Evolutionary conservation across 2,797 vertebrate genomes (phyloP), one percentile per base, ranked within the genome.

Genomic region (Epinephelus malabaricus): DNA sequence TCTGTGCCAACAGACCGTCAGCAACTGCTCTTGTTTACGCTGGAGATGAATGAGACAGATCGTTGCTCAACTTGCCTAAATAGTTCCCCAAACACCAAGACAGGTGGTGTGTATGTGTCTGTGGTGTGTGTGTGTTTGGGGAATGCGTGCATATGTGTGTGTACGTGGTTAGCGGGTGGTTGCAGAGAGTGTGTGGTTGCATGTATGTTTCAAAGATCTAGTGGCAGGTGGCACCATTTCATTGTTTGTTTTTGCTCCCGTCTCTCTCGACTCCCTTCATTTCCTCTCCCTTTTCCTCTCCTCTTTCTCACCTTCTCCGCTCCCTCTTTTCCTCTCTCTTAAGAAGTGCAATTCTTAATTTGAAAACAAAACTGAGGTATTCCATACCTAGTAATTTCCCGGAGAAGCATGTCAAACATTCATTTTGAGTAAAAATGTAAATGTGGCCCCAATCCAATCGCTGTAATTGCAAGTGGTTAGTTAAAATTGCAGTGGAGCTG

Each of bases 21-120:
- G 89, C 91, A 92, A 92, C 90, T 89, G 90, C 86, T 88, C 86
- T 87, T 94, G 89, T 93, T 93, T 89, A 84, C 61, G 49, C 78
- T 83, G 73, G 81, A 89, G 89, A 91, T 83, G 77, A 93, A 89
- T 86, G 85, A 81, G 87, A 87, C 87, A 89, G 90, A 91, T 90
- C 83, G 74, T 79, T 84, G 84, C 87, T 88, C 78, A 71, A 86
- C 82, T 89, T 83, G 77, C 83, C 88, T 89, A 90, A 93, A 92
- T 85, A 89, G 89, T 85, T 83, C 86, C 90, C 90, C 70, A 84
- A 87, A 89, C 73, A 68, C 88, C 54, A 55, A 75, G 71, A 89
- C 92, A 94, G 92, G 91, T 92, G 91, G 88, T 19, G 73, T 67
- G 81, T 73, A 38, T 84, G 76, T 71, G 49, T 76, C 25, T 78